Conservation (phyloP, 1,140 invertebrate species). For the Eumaeus atala region DNA sequence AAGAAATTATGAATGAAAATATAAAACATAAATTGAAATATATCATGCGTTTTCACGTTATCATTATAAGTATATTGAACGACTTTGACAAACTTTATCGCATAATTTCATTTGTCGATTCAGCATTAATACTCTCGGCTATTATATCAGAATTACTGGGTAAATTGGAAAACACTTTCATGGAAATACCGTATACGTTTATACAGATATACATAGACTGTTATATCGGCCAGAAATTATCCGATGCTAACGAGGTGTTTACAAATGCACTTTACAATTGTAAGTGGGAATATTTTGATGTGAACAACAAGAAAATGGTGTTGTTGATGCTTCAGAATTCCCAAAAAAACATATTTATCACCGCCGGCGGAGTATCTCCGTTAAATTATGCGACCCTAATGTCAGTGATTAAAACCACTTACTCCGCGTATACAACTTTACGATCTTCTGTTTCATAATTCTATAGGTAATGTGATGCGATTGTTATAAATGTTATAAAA, state of each 20-base stretch:
- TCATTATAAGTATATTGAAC: slow-evolving; percentile 26
- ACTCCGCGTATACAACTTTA: slow-evolving; percentile 39
- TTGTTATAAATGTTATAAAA: too few relatives aligned
- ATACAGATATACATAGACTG: slow-evolving; percentile 40
- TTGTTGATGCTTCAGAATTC: slow-evolving; percentile 35
- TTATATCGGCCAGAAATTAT: slow-evolving; percentile 36
- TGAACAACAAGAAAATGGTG: slow-evolving; percentile 35
- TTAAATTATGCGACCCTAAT: slow-evolving; percentile 37
- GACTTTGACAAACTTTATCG: slow-evolving; percentile 21
- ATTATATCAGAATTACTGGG: slow-evolving; percentile 38
- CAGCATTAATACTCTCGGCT: slow-evolving; percentile 20
- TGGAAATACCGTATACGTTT: slow-evolving; percentile 35
- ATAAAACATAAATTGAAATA: slow-evolving; percentile 23
- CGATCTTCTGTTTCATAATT: slow-evolving; percentile 19
- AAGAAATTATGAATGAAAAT: slow-evolving; percentile 23
- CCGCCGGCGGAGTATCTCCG: slow-evolving; percentile 37
- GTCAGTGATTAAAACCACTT: slow-evolving; percentile 33
- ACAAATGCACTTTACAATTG: slow-evolving; percentile 33
- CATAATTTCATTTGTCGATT: slow-evolving; percentile 4
- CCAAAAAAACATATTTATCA: slow-evolving; percentile 39
- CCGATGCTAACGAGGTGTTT: slow-evolving; percentile 35
- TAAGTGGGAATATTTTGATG: slow-evolving; percentile 47
- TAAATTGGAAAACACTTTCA: slow-evolving; percentile 34
- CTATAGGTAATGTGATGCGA: not conserved
- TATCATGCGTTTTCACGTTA: slow-evolving; percentile 30